Evolutionary conservation across 2,797 vertebrate species (phyloP).

Genomic region (Manis javanica): DNA sequence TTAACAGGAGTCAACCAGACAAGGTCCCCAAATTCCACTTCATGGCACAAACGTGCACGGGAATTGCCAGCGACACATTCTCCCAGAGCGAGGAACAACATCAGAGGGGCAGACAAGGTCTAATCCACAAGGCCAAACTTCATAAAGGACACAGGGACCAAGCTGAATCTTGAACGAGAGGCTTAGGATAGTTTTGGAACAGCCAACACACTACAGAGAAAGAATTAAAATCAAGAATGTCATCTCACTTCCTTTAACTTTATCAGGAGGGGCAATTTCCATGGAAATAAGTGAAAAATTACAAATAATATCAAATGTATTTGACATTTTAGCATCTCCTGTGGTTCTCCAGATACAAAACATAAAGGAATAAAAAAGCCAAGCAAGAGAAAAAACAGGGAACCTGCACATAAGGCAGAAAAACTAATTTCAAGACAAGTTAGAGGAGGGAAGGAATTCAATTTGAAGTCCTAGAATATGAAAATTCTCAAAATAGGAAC

Average conservation of each 20-base stretch:
- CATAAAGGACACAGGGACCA: background rate
- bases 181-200: background rate
- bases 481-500: constrained; percentile 51
- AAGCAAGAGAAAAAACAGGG: background rate
- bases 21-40: background rate
- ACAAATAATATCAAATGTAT: background rate
- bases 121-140: background rate
- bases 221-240: background rate
- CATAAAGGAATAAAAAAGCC: background rate
- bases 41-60: background rate
- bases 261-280: background rate
- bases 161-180: background rate
- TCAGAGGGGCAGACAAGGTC: background rate
- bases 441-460: background rate
- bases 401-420: background rate
- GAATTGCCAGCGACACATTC: background rate
- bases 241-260: background rate
- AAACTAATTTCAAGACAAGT: constrained; percentile 41
- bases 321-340: background rate
- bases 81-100: background rate
- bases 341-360: background rate
- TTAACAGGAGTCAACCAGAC: background rate
- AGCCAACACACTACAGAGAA: background rate
- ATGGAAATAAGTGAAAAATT: background rate
- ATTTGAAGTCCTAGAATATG: constrained; percentile 41